Base-by-base conservation (phyloP, 2,888 invertebrate genomes). In the Resseliella maxima region DNA sequence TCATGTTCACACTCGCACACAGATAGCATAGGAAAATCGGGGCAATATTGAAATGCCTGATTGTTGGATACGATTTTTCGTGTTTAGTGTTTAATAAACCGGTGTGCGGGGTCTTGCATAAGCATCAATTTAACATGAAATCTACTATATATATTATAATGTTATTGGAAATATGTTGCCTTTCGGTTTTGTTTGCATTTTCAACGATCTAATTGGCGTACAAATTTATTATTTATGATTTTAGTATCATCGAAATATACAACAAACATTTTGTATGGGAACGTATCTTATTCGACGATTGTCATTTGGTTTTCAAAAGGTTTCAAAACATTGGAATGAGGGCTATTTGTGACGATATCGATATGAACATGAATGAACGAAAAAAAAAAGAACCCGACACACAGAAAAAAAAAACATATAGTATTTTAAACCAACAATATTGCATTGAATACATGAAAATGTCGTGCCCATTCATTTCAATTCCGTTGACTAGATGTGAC, bases 21-120 rank as follows among this genome's bases (percentile, higher is more conserved):
- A 59, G 12, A 50, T 18, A 50, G 21, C 50, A 50, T 8, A 5
- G 12, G 12, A 8, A 41, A 41, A 5, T 8, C 5, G 41, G 12
- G 41, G 41, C 59, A 12, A 59, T 24, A 24, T 24, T 1, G 31
- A 72, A 72, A 31, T 31, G 24, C n/a, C 72, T 72, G 72, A 72
- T 72, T 72, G 72, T 15, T 72, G 31, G 72, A 31, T 31, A 12
- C 12, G 72, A n/a, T n/a, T 72, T 72, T 72, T 72, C 72, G 31
- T 72, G 72, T 72, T 72, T 72, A 72, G 6, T 72, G 72, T n/a
- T n/a, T n/a, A n/a, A n/a, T n/a, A n/a, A n/a, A n/a, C n/a, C 72
- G 72, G 31, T 72, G 72, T 15, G 72, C 18, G 72, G 72, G n/a
- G 72, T 3, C 31, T 1, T 35, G 2, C 27, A 15, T 31, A 35